Percentiles rank a stretch among this genome's conserved stretches.
Conservation (phyloP, 1,140 invertebrate genomes). For the Drosophila varians region DNA sequence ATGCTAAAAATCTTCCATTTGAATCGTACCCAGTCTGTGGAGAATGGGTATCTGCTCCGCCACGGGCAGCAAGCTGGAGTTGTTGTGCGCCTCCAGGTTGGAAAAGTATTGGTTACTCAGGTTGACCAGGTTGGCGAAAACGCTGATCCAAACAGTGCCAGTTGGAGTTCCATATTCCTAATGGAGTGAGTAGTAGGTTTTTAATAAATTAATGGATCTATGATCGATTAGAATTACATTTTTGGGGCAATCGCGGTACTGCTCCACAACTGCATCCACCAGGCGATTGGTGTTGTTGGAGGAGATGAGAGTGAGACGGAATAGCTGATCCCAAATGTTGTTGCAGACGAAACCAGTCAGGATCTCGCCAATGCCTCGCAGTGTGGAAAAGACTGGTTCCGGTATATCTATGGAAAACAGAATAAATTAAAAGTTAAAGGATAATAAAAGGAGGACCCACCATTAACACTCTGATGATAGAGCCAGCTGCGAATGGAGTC, state of each 20-base stretch:
- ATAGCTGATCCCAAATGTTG: conserved; percentile 90
- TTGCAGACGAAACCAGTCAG: conserved; percentile 89
- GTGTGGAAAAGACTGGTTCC: conserved; percentile 86
- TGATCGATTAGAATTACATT: conserved; percentile 35
- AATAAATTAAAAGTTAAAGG: too few relatives aligned
- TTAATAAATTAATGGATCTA: neutral
- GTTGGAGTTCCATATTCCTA: conserved; percentile 69
- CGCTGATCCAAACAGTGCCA: conserved; percentile 71
- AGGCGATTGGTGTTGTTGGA: conserved; percentile 49
- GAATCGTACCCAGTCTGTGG: conserved; percentile 87
- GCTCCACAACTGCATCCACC: conserved; percentile 58
- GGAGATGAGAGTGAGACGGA: conserved; percentile 83
- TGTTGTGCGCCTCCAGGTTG: conserved; percentile 66
- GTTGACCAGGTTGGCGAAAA: conserved; percentile 75
- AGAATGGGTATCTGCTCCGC: conserved; percentile 92
- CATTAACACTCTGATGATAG: conserved; percentile 86
- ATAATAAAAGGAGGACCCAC: too few relatives aligned
- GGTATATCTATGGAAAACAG: conserved; percentile 85
- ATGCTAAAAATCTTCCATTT: neutral
- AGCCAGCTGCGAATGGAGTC: conserved; percentile 89
- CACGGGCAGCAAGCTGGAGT: conserved; percentile 87
- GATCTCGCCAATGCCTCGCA: conserved; percentile 90
- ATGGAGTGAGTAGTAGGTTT: neutral
- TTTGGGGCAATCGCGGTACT: conserved; percentile 65
- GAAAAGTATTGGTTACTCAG: conserved; percentile 77